Evolutionary conservation across 2,888 invertebrate species (phyloP), one percentile per base, ranked within the genome.

Genomic region (Malacosoma neustria): DNA sequence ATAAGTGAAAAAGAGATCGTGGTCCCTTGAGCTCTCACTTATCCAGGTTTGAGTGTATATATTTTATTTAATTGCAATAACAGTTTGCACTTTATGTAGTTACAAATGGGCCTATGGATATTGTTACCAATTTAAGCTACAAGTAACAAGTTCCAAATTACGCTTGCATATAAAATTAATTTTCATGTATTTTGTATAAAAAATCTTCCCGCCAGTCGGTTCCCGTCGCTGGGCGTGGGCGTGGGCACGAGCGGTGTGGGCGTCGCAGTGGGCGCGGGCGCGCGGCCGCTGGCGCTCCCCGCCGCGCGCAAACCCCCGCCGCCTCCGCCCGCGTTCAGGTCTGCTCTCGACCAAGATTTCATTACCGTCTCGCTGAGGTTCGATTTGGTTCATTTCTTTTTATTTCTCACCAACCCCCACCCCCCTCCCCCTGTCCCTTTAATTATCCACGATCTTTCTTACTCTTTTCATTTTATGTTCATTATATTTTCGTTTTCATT

Each of bases 291-390:
- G 41, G 65, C 67, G 39, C 64, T 74, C 38, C 58, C 81, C 37
- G 44, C 87, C 70, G 61, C 89, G 36, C 90, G 90, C 62, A 89
- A 90, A 57, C 81, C 87, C 40, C 85, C 86, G 49, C 88, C 91
- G 61, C 87, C 89, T 80, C 88, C 89, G 60, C 89, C 89, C 81
- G 63, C 89, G 87, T 61, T 89, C 89, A 93, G 93, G 89, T 93
- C 92, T 86, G 85, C 84, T 56, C 72, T 80, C 66, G 74, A 81
- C 53, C 82, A 79, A 80, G 92, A 92, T 89, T 91, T 90, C 86
- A 71, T 86, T 72, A 89, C 89, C 77, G 90, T 92, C 72, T 90
- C 89, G 86, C 88, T 92, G 74, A 90, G 90, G 90, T 90, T 88
- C 85, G 87, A 82, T 73, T 62, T 54, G 49, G 58, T 61, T 68